phyloP scores from a whole-genome alignment of 2,888 invertebrate species.

The Tenodera sinensis region DNA sequence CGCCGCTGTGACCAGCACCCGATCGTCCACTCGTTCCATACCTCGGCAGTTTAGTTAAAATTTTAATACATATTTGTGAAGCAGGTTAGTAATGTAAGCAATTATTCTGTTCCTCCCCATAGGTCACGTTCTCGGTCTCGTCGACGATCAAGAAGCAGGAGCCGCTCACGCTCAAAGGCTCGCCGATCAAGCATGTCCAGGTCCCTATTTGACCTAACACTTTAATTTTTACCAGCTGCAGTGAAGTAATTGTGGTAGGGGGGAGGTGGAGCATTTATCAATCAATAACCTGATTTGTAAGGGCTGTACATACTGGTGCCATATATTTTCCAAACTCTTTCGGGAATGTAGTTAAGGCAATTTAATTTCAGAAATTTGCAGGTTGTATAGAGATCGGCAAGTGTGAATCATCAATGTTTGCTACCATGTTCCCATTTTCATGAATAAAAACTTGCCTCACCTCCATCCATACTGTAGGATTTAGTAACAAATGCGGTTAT shows the following conservation, averaged over 20 bases:
- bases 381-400: not conserved
- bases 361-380: not conserved
- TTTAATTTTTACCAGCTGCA: not conserved
- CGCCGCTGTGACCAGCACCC: not conserved
- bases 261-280: not conserved
- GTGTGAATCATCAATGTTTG: not conserved
- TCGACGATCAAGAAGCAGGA: conserved; percentile 49
- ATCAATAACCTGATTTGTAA: too few species aligned
- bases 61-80: not conserved
- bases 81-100: not conserved
- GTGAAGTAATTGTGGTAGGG: too few species aligned
- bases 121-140: conserved; percentile 38
- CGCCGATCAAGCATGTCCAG: conserved; percentile 55
- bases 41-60: not conserved
- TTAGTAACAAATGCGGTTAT: not conserved
- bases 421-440: not conserved
- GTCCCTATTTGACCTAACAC: conserved; percentile 44
- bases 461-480: not conserved
- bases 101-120: not conserved
- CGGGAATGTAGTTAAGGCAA: not conserved
- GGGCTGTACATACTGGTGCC: too few species aligned
- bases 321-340: too few species aligned
- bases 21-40: not conserved
- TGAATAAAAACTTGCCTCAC: not conserved
- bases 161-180: conserved; percentile 40